Conservation (phyloP, 2,888 invertebrate genomes). For the Lasioglossum marginatum region DNA sequence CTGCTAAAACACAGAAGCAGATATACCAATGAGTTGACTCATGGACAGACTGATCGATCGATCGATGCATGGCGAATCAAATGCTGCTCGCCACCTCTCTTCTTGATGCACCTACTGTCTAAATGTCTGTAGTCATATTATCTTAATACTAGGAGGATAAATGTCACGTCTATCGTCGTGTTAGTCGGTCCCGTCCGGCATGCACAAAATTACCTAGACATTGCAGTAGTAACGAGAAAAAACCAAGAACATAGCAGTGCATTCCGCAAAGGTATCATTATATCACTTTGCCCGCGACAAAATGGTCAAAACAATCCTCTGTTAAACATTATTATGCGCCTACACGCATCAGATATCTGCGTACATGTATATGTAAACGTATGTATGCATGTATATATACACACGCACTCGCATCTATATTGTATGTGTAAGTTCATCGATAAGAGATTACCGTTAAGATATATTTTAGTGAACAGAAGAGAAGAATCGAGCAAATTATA, state of each 20-base stretch:
- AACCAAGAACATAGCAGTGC: conserved; percentile 41
- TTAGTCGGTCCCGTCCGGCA: conserved; percentile 68
- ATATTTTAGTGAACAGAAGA: conserved; percentile 8
- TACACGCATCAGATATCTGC: conserved; percentile 25
- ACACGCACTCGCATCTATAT: background rate
- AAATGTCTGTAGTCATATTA: conserved; percentile 85
- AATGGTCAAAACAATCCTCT: conserved; percentile 40
- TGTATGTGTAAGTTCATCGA: conserved; percentile 21
- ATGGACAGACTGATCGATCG: conserved; percentile 86
- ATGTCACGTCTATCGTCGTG: conserved; percentile 54
- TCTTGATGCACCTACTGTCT: conserved; percentile 87
- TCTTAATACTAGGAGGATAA: conserved; percentile 55
- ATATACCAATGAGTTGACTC: conserved; percentile 90
- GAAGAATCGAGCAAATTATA: conserved; percentile 8
- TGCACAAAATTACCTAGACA: conserved; percentile 59
- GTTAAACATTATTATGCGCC: conserved; percentile 35
- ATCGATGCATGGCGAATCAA: conserved; percentile 86
- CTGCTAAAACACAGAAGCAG: conserved; percentile 95
- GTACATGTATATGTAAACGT: background rate
- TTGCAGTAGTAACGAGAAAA: conserved; percentile 34
- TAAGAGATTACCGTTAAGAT: conserved; percentile 44
- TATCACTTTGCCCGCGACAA: conserved; percentile 27
- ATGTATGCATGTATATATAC: background rate
- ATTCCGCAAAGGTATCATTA: conserved; percentile 29
- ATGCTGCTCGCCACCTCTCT: conserved; percentile 86